Percentiles rank a stretch among this genome's conserved stretches.
Evolutionary conservation across 2,888 invertebrate genomes (phyloP).

Genomic region (Hypercompe scribonia): DNA sequence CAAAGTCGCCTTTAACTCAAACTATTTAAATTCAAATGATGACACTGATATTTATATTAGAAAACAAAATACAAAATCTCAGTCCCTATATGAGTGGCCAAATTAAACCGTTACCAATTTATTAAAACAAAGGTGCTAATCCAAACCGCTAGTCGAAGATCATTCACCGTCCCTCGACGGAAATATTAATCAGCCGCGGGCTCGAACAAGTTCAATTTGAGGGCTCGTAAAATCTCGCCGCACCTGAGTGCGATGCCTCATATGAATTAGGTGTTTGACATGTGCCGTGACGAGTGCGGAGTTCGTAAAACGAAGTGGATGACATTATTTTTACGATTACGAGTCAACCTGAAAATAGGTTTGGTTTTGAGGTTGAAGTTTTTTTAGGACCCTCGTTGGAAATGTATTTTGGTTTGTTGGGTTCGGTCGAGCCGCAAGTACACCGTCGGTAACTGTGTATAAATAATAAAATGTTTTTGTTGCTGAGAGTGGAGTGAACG

Average conservation of each 20-base stretch:
- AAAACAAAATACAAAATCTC: not conserved
- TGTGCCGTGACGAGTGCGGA: conserved; percentile 23
- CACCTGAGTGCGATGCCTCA: conserved; percentile 54
- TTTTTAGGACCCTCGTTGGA: conserved; percentile 17
- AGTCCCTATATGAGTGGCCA: not conserved
- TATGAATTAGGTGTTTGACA: conserved; percentile 53
- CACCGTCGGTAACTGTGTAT: not conserved
- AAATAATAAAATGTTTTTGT: not conserved
- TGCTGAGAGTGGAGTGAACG: not conserved
- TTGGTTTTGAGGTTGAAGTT: conserved; percentile 18
- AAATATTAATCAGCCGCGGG: conserved; percentile 58
- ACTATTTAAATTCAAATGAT: not conserved
- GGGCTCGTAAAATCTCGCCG: conserved; percentile 51
- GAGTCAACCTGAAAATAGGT: conserved; percentile 25
- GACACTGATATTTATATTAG: not conserved
- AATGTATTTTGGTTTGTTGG: conserved; percentile 12
- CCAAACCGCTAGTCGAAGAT: conserved; percentile 12
- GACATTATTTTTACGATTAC: conserved; percentile 34
- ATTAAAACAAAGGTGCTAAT: conserved; percentile 18
- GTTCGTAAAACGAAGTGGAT: conserved; percentile 31
- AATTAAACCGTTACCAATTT: not conserved
- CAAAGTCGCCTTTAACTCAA: not conserved
- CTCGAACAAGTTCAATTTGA: conserved; percentile 56
- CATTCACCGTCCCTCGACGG: conserved; percentile 43
- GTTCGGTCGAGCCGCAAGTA: not conserved